Evolutionary conservation across 1,140 invertebrate species (phyloP), one percentile per base, ranked within the genome.

Genomic region (Solenopsis invicta): DNA sequence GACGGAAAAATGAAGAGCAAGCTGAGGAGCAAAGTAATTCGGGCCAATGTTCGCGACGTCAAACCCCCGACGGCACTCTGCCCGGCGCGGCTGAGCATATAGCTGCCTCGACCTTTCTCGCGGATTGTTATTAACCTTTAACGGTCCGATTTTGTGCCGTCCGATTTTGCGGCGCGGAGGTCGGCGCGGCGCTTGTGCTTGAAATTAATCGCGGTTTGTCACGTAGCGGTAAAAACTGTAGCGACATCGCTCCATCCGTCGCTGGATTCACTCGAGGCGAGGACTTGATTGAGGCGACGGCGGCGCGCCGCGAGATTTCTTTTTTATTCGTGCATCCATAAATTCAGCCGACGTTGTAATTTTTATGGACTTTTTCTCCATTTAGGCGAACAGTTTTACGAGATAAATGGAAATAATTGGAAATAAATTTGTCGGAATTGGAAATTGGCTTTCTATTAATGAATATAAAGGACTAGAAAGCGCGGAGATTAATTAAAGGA

Each of bases 51-150:
- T 84, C 56, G 54, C 69, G 80, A 84, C 80, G 80, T 84, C 80
- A 84, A 84, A 84, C 37, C 41, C 34, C 29, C 77, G 77, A 54
- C 48, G 77, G 77, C 62, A 48, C 34, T 54, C 34, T 50, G 52
- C 29, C 29, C 29, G 2, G 29, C 29, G 29, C 45, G 18, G 71
- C 34, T 2, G 66, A 66, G 37, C 37, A 41, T 5, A 0, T 29
- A 12, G 37, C 52, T 37, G 77, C 21, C 77, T 88, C 59, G 88
- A 89, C 61, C 74, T 85, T 74, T 75, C 69, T 74, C 80, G 69
- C 52, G 54, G 54, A 84, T 84, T 50, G 54, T 84, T 84, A 84
- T 84, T 84, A 84, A 84, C 69, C 80, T 74, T 84, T 84, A 84
- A 84, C 80, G 80, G 80, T 82, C 67, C 67, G 80, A 82, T 78